Base-by-base conservation (phyloP, 2,888 invertebrate species). In the Lithodes maja region DNA sequence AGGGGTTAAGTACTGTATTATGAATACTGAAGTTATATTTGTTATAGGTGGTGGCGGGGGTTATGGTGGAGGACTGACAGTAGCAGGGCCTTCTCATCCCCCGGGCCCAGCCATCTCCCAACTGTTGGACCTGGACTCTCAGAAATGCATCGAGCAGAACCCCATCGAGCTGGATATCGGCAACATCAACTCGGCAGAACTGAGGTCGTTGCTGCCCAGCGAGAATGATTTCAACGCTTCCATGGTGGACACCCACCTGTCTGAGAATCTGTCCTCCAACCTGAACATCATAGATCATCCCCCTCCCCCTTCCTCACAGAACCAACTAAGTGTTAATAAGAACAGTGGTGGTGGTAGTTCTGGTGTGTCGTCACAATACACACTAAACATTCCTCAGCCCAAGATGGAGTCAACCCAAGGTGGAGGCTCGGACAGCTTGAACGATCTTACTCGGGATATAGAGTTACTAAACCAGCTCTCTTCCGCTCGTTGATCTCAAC, bases 101-200 rank as follows among this genome's bases (percentile, higher is more conserved):
- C 80, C 78, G 52, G 86, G 86, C 53, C 89, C 85, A 50, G 82
- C 89, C 68, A 89, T 89, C 15, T 85, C 89, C 17, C 89, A 89
- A 83, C 81, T 91, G 3, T 82, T 91, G 82, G 91, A 91, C 49
- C 61, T 91, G 82, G 91, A 91, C 68, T 91, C 91, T 5, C 89
- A 87, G 54, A 88, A 86, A 69, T 89, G 84, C 50, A 84, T 91
- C 61, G 91, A 86, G 15, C 87, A 89, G 61, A 89, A 87, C 61
- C 71, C 75, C 83, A 87, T 89, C 50, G 90, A 90, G 71, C 83
- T 92, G 74, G 90, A 91, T 68, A 89, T 91, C 55, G 84, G 52
- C 33, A 90, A 90, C 71, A 89, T 92, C 68, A 90, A 92, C 78
- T 90, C 90, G 5, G 90, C 89, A 68, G 92, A 92, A 55, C 69